Percentiles rank a stretch among this genome's conserved stretches.
Conservation (phyloP, 2,113 vertebrate species). For the crab-eating macaque (Macaca fascicularis) region T2T-MFA8v1.1 NC_088379.1:57241501-57242000, state of each 20-base stretch:
- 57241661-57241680: background rate
- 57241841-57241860: conserved; percentile 27
- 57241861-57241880: conserved; percentile 22
- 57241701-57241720: background rate
- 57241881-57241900: conserved; percentile 50
- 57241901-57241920: conserved; percentile 36
- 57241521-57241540: background rate
- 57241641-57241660: background rate
- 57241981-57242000: conserved; percentile 38
- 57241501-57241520: background rate
- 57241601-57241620: background rate
- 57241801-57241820: conserved; percentile 23
- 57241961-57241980: background rate
- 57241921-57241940: background rate
- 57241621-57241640: background rate
- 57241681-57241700: background rate
- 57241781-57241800: conserved; percentile 46
- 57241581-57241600: background rate
- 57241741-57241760: background rate
- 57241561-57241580: background rate
- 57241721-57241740: background rate
- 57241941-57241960: conserved; percentile 14
- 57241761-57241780: background rate
- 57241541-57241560: background rate
- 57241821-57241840: background rate